These are phyloP conservation scores for Lepetodrilus schrolli DNA, from an alignment of 2,888 invertebrate genomes.

Conservation along the genomic window DNA sequence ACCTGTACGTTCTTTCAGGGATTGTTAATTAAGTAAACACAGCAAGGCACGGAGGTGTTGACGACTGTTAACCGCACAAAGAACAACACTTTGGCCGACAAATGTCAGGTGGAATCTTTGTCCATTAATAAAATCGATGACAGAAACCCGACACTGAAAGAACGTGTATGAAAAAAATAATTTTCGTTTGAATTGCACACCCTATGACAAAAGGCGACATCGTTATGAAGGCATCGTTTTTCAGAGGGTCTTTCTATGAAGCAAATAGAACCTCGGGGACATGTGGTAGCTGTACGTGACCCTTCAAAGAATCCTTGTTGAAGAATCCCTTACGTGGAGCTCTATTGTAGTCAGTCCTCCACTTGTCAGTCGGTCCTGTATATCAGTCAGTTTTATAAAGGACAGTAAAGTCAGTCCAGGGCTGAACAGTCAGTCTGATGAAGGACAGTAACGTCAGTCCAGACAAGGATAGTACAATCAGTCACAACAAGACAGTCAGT, in stretches of 20 bases:
- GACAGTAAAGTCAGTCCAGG: too few species aligned
- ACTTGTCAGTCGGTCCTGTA: too few species aligned
- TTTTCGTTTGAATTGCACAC: background rate
- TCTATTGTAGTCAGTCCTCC: too few species aligned
- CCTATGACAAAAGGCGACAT: background rate
- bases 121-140: slow-evolving; percentile 23
- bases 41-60: background rate
- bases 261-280: background rate
- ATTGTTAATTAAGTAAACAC: slow-evolving; percentile 4
- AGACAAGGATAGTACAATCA: too few species aligned
- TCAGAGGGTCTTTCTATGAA: background rate
- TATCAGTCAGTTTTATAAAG: too few species aligned
- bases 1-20: background rate
- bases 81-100: background rate
- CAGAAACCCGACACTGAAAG: background rate
- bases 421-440: too few species aligned
- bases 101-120: background rate
- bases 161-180: slow-evolving; percentile 11
- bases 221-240: background rate
- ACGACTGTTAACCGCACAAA: background rate
- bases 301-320: slow-evolving; percentile 18
- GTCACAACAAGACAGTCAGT: too few species aligned
- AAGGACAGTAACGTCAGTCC: too few species aligned
- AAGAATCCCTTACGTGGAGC: too few species aligned
- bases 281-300: background rate